phyloP scores from a whole-genome alignment of 2,888 invertebrate genomes.

The Hypselothyrea guttata region DNA sequence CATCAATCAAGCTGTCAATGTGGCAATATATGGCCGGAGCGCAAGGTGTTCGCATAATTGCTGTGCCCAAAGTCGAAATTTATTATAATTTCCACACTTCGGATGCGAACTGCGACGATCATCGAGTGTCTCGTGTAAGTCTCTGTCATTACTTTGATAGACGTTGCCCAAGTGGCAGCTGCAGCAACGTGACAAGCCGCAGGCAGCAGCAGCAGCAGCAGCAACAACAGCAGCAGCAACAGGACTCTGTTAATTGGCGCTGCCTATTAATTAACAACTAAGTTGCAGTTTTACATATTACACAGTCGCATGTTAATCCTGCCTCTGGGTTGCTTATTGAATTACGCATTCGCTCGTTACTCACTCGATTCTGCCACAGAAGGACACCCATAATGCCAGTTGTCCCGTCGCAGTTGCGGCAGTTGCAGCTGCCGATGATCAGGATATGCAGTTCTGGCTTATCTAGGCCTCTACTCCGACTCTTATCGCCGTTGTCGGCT shows the following conservation, averaged over 20 bases:
- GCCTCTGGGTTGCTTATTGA: slow-evolving; percentile 60
- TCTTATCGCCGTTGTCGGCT: slow-evolving; percentile 45
- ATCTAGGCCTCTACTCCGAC: slow-evolving; percentile 28
- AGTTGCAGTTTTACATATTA: slow-evolving; percentile 67
- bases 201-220: slow-evolving; percentile 17
- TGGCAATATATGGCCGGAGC: slow-evolving; percentile 45
- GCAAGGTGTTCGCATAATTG: slow-evolving; percentile 73
- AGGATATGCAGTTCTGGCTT: slow-evolving; percentile 42
- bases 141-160: slow-evolving; percentile 68
- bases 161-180: slow-evolving; percentile 47
- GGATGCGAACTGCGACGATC: slow-evolving; percentile 34
- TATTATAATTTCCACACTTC: slow-evolving; percentile 75
- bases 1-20: slow-evolving; percentile 73
- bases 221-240: no score
- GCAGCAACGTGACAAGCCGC: slow-evolving; percentile 51
- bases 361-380: slow-evolving; percentile 57
- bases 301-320: slow-evolving; percentile 56
- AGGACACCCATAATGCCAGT: slow-evolving; percentile 34
- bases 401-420: slow-evolving; percentile 28
- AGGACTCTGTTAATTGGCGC: slow-evolving; percentile 4
- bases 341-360: slow-evolving; percentile 72
- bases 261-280: slow-evolving; percentile 78
- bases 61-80: slow-evolving; percentile 61
- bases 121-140: slow-evolving; percentile 48
- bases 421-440: slow-evolving; percentile 45